These are phyloP conservation scores for Spicauda simplicius DNA, from an alignment of 2,888 invertebrate genomes.

Conservation along the genomic window DNA sequence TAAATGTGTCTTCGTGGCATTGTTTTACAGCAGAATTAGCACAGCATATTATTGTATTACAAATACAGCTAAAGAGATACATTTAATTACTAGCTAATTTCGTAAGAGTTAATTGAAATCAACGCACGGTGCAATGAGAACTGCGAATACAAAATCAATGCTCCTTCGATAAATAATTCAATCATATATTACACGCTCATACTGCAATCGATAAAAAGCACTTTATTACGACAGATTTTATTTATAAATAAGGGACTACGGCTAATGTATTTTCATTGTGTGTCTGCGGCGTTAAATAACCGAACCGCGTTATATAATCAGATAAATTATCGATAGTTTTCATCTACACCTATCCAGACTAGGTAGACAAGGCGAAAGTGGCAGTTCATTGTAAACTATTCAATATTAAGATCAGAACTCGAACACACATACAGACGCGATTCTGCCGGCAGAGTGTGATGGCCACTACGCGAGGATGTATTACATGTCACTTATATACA, in stretches of 20 bases:
- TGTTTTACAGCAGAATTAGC: conserved; percentile 31
- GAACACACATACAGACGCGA: conserved; percentile 28
- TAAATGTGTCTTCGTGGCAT: conserved; percentile 4
- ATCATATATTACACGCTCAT: neutral
- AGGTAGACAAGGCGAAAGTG: conserved; percentile 19
- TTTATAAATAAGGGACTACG: conserved; percentile 22
- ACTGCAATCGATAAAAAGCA: neutral
- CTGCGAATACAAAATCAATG: neutral
- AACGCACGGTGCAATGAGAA: neutral
- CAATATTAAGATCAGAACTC: conserved; percentile 3
- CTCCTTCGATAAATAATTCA: neutral
- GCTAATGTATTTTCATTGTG: neutral
- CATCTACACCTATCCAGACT: conserved; percentile 20
- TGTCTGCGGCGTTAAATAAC: neutral
- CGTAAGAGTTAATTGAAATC: neutral
- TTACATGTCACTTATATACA: neutral
- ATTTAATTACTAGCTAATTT: conserved; percentile 22
- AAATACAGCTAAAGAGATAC: conserved; percentile 11
- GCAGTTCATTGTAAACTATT: conserved; percentile 19
- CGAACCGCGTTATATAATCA: neutral
- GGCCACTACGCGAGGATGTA: neutral
- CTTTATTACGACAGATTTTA: conserved; percentile 10
- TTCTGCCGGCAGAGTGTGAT: too few species aligned
- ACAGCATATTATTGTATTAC: conserved; percentile 22
- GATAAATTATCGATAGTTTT: neutral